These are phyloP conservation scores for Crambe crambe DNA, from an alignment of 37 sponge, comb jelly and placozoan species.

Conservation along the genomic window DNA sequence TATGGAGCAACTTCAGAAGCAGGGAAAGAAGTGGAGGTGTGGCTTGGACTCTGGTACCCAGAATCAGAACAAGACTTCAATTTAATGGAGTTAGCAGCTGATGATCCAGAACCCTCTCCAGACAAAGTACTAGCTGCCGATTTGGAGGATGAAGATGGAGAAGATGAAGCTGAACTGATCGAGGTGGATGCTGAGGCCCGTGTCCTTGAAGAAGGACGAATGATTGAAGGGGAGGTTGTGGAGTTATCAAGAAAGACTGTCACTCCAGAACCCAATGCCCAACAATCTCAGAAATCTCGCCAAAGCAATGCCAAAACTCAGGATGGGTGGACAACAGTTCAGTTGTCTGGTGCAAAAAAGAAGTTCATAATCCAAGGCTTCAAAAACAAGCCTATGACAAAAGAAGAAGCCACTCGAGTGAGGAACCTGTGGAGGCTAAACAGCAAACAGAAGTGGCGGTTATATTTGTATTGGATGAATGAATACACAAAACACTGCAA, in stretches of 20 bases:
- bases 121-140: neutral
- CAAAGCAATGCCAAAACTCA: neutral
- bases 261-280: neutral
- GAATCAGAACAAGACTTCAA: neutral
- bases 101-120: neutral
- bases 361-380: conserved; percentile 38
- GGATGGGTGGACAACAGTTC: conserved; percentile 43
- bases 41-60: conserved; percentile 65
- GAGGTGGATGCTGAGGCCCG: conserved; percentile 69
- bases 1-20: neutral
- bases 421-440: conserved; percentile 27
- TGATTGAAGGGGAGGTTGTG: conserved; percentile 67
- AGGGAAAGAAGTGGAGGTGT: conserved; percentile 57
- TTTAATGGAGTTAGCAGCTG: neutral
- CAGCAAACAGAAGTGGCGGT: conserved; percentile 45
- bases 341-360: conserved; percentile 25
- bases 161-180: neutral
- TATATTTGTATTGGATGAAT: conserved; percentile 72
- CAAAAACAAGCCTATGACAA: conserved; percentile 50
- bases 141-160: neutral
- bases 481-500: conserved; percentile 18
- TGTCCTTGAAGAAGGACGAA: conserved; percentile 56
- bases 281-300: neutral
- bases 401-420: conserved; percentile 27
- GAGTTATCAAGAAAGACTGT: neutral